A percentile compares a stretch with the other conserved stretches of the same genome.
Evolutionary conservation across 1,140 invertebrate genomes (phyloP).

Genomic region (Teleopsis dalmanni): DNA sequence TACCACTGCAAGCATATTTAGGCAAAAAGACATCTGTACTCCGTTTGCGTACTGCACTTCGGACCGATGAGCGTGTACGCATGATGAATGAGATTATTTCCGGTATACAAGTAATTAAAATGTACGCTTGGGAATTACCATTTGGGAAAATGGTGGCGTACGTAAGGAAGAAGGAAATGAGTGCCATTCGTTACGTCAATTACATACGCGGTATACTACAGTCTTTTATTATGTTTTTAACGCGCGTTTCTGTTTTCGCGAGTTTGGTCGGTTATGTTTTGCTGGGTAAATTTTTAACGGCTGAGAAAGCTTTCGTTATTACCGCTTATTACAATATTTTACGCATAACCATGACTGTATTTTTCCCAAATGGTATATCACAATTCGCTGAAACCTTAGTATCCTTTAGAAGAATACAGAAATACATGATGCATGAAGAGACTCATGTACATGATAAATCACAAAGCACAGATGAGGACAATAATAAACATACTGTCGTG

Average conservation of each 20-base stretch:
- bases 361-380: slow-evolving; percentile 60
- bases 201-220: slow-evolving; percentile 65
- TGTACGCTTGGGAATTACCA: slow-evolving; percentile 81
- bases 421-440: slow-evolving; percentile 63
- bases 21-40: slow-evolving; percentile 62
- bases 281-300: slow-evolving; percentile 47
- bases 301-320: slow-evolving; percentile 66
- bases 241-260: slow-evolving; percentile 70
- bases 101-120: slow-evolving; percentile 86
- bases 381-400: slow-evolving; percentile 61
- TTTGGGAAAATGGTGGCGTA: slow-evolving; percentile 59
- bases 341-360: slow-evolving; percentile 65
- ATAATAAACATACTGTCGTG: slow-evolving; percentile 1
- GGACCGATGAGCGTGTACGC: slow-evolving; percentile 75
- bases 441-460: slow-evolving; percentile 44
- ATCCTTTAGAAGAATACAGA: slow-evolving; percentile 60
- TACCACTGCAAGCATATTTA: slow-evolving; percentile 76
- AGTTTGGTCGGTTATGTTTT: slow-evolving; percentile 69
- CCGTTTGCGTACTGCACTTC: slow-evolving; percentile 58
- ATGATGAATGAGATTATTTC: slow-evolving; percentile 88
- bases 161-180: slow-evolving; percentile 50
- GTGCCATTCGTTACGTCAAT: slow-evolving; percentile 55
- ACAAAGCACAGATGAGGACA: slow-evolving; percentile 22
- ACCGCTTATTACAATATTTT: slow-evolving; percentile 67
- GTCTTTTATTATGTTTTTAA: slow-evolving; percentile 66